phyloP scores from a whole-genome alignment of 2,888 invertebrate species.

The Drosophila greeni region DNA sequence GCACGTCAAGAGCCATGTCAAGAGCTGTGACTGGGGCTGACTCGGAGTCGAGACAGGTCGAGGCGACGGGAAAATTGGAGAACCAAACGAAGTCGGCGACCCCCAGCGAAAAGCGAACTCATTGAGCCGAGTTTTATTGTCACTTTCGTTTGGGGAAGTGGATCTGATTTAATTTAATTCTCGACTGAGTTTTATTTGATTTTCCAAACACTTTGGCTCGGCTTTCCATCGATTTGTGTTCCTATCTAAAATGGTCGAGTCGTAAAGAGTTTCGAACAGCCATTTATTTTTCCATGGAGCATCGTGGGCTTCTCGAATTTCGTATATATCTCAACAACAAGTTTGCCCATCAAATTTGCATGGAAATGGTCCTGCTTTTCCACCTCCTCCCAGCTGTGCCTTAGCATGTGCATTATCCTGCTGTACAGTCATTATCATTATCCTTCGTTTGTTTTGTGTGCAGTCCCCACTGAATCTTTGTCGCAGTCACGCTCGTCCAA shows the following conservation, averaged over 20 bases:
- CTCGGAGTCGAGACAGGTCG: slow-evolving; percentile 10
- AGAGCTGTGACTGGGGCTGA: slow-evolving; percentile 9
- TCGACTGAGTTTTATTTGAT: too few relatives aligned
- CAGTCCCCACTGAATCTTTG: slow-evolving; percentile 18
- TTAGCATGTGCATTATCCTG: slow-evolving; percentile 48
- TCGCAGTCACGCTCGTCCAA: slow-evolving; percentile 25
- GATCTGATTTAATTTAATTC: too few relatives aligned
- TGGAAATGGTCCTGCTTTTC: slow-evolving; percentile 2
- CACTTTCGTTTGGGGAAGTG: too few relatives aligned
- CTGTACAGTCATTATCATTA: slow-evolving; percentile 29
- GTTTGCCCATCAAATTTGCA: slow-evolving; percentile 20
- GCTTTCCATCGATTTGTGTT: slow-evolving; percentile 28
- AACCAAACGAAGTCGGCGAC: slow-evolving; percentile 12
- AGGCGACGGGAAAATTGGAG: slow-evolving; percentile 32
- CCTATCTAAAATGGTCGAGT: slow-evolving; percentile 45
- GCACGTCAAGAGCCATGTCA: slow-evolving; percentile 50
- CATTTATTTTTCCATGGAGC: slow-evolving; percentile 21
- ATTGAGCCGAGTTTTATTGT: slow-evolving; percentile 58
- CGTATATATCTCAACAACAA: not conserved
- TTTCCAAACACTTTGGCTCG: too few relatives aligned
- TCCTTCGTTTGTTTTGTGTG: slow-evolving; percentile 9
- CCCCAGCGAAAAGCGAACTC: slow-evolving; percentile 37
- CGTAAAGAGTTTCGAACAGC: slow-evolving; percentile 37
- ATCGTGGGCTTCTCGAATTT: slow-evolving; percentile 46
- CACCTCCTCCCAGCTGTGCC: not conserved